Base-by-base conservation (phyloP, 2,113 vertebrate species). In the Megaceryle torquata region DNA sequence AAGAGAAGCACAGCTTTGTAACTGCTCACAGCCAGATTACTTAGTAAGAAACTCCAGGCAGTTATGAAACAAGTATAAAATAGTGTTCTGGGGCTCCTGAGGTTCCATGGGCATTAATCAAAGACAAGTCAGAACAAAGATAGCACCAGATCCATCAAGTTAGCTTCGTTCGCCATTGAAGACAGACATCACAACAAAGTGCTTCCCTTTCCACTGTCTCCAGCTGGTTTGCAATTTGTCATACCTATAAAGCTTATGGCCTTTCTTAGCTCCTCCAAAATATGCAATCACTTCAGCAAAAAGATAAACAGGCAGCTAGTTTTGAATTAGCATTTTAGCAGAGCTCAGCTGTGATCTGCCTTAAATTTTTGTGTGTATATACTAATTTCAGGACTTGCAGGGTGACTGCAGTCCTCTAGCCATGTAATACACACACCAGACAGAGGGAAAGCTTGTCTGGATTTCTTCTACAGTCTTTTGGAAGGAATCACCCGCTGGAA, bases 401-500 rank as follows among this genome's bases (percentile, higher is more conserved):
- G 5, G 22, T 24, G 74, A 50, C 31, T 46, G 43, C 65, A 78
- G 69, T 28, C 41, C 28, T 64, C 51, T 6, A 37, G 37, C 33
- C 7, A 41, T 1, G 1, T 8, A 60, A 48, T 13, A 41, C 0
- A 1, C 51, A 63, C 43, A 43, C 6, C 53, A 44, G 20, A n/a
- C 1, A 50, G 37, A 82, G 16, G 19, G 29, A 78, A 67, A 75
- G 6, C 51, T 82, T 84, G 41, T 26, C 50, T 71, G 44, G 21
- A 44, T 64, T 72, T 17, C 35, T 75, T 31, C 61, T 56, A 54
- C 31, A 12, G 15, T 37, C 13, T 71, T 75, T 35, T 51, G 28
- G 39, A 83, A 76, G 39, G 33, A 78, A 72, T 44, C 70, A 82
- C 17, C 33, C 29, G 2, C 37, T 78, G 37, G 54, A 82, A 60